Base-by-base conservation (phyloP, 2,888 invertebrate species). In the Cacoxenus indagator region DNA sequence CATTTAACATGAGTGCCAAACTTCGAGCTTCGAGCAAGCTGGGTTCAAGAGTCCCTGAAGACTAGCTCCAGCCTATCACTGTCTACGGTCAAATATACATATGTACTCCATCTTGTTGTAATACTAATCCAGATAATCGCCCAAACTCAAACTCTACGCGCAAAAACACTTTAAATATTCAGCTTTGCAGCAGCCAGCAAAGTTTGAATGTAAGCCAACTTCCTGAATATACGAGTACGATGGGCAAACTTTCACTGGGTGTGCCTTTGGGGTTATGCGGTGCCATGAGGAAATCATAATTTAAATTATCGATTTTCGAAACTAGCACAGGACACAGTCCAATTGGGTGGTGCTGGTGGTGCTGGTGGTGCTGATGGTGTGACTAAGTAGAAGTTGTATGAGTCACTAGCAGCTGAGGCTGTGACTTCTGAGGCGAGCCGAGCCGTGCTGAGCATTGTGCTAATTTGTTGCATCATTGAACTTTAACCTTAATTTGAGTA, bases 401-500 rank as follows among this genome's bases (percentile, higher is more conserved):
- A n/a, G n/a, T n/a, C n/a, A n/a, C n/a, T n/a, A n/a, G n/a, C n/a
- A n/a, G n/a, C n/a, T n/a, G n/a, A n/a, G n/a, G n/a, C n/a, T n/a
- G n/a, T n/a, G n/a, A n/a, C n/a, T n/a, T n/a, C n/a, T 37, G 14
- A 8, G 37, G 37, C 37, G 14, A 11, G 8, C 14, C 9, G 37
- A 14, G 8, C 2, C 37, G 37, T 11, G 37, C 1, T 2, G 37
- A 19, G 51, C 14, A n/a, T n/a, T 55, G 14, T 45, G 45, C 45
- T 62, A 62, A 62, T 62, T 62, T 62, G 19, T 27, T 45, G 61
- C 61, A 43, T 62, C 61, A 62, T 62, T 62, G 61, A 62, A 62
- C 61, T 62, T 62, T 43, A 62, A 43, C 61, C 61, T 24, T 62
- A 62, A 62, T 62, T 62, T 43, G 61, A 24, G 43, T 62, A 62